Evolutionary conservation across 2,888 invertebrate genomes (phyloP), one percentile per base, ranked within the genome.

Genomic region (Caenorhabditis sp.): DNA sequence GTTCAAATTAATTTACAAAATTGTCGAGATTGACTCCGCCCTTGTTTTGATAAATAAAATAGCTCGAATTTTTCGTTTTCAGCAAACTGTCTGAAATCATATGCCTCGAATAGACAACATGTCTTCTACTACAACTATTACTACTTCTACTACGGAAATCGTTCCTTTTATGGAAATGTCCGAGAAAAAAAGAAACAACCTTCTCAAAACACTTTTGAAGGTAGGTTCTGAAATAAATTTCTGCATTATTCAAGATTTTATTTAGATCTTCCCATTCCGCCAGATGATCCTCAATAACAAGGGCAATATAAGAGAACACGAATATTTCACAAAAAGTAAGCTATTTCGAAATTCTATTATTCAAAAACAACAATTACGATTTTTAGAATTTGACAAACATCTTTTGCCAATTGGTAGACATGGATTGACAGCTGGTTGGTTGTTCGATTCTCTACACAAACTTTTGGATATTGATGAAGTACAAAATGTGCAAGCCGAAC

Each of bases 401-500:
- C 43, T 63, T 38, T 21, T 70, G 20, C 70, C 74, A 36, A 75
- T 75, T 20, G 75, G 75, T 25, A 54, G 64, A 27, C 76, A 76
- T 23, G 76, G 76, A 21, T 59, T 70, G 14, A 68, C 71, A 7
- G 68, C 66, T 10, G 63, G 63, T 5, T 76, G 76, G 71, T 62
- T 76, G 25, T 20, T 70, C 23, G 67, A 64, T 14, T 65, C 57
- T 21, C 31, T 67, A 20, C 60, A 54, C 23, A 25, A 67, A 56
- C 17, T 58, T 25, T n/a, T 70, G 26, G 57, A 63, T 53, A 43
- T n/a, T 43, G 49, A 67, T 14, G 25, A 49, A 14, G 59, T 71
- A n/a, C 36, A 23, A 12, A 64, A 61, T 8, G 27, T 57, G 8
- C 20, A 25, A 25, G 10, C 14, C n/a, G 56, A 68, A 25, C 73